Percentiles rank a stretch among this genome's conserved stretches.
Evolutionary conservation across 2,888 invertebrate genomes (phyloP).

Genomic region (Mythimna pallens): DNA sequence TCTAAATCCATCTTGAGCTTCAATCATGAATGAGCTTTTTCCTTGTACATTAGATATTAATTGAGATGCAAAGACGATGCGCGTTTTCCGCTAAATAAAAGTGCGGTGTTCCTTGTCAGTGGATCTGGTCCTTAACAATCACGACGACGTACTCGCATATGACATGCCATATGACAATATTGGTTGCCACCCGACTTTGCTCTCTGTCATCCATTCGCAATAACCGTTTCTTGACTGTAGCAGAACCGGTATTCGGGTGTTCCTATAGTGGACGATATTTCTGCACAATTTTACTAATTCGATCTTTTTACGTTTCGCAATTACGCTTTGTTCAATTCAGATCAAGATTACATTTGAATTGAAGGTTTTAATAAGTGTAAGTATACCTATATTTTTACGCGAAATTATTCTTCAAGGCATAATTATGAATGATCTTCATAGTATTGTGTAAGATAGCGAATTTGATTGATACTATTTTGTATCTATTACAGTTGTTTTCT

Average conservation of each 20-base stretch:
- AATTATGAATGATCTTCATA: neutral
- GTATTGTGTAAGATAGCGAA: neutral
- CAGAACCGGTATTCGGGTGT: slow-evolving; percentile 64
- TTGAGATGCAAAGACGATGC: slow-evolving; percentile 31
- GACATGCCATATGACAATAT: slow-evolving; percentile 54
- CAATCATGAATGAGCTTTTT: slow-evolving; percentile 31
- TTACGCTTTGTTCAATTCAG: slow-evolving; percentile 5
- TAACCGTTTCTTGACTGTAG: slow-evolving; percentile 60
- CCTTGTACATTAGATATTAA: slow-evolving; percentile 23
- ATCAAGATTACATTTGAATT: neutral
- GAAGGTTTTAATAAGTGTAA: slow-evolving; percentile 1
- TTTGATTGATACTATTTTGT: neutral
- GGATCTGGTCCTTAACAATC: slow-evolving; percentile 33
- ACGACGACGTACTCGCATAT: slow-evolving; percentile 30
- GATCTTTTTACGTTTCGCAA: slow-evolving; percentile 7
- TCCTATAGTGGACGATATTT: slow-evolving; percentile 63
- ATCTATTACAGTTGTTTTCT: neutral
- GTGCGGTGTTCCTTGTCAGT: slow-evolving; percentile 26
- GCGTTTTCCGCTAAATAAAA: slow-evolving; percentile 9
- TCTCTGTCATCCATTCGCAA: slow-evolving; percentile 64
- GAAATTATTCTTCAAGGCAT: neutral
- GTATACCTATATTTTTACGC: neutral
- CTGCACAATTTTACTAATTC: slow-evolving; percentile 68
- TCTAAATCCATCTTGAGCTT: neutral
- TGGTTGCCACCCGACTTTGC: slow-evolving; percentile 65